Evolutionary conservation across 2,888 invertebrate genomes (phyloP).

Genomic region (Chironomus riparius): DNA sequence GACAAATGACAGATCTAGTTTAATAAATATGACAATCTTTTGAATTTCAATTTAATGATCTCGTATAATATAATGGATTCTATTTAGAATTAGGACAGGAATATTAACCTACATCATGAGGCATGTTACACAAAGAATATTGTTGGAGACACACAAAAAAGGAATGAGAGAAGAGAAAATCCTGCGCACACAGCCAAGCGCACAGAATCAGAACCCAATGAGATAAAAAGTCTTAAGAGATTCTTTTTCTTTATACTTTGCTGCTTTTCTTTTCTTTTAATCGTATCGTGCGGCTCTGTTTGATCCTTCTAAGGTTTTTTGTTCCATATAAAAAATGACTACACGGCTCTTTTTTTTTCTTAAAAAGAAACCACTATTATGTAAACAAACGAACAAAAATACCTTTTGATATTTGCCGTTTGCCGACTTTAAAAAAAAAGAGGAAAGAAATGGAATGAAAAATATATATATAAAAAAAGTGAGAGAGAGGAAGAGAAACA

Average conservation of each 20-base stretch:
- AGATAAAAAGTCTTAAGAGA: slow-evolving; percentile 9
- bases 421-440: slow-evolving; percentile 6
- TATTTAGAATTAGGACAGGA: too few species aligned
- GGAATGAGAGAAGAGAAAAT: neutral
- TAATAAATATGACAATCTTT: neutral
- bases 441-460: neutral
- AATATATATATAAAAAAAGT: neutral
- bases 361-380: slow-evolving; percentile 22
- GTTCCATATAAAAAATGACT: slow-evolving; percentile 19
- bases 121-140: neutral
- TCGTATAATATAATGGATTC: too few species aligned
- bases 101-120: too few species aligned
- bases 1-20: neutral
- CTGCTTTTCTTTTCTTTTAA: neutral
- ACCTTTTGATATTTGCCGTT: slow-evolving; percentile 26
- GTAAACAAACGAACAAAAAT: slow-evolving; percentile 25
- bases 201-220: neutral
- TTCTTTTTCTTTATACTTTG: neutral
- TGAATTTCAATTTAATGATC: too few species aligned
- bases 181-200: neutral
- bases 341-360: neutral
- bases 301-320: slow-evolving; percentile 15
- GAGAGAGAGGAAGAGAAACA: neutral
- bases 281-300: slow-evolving; percentile 13
- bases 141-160: too few species aligned